phyloP scores from a whole-genome alignment of 2,888 invertebrate genomes.

The Acleris emargana region DNA sequence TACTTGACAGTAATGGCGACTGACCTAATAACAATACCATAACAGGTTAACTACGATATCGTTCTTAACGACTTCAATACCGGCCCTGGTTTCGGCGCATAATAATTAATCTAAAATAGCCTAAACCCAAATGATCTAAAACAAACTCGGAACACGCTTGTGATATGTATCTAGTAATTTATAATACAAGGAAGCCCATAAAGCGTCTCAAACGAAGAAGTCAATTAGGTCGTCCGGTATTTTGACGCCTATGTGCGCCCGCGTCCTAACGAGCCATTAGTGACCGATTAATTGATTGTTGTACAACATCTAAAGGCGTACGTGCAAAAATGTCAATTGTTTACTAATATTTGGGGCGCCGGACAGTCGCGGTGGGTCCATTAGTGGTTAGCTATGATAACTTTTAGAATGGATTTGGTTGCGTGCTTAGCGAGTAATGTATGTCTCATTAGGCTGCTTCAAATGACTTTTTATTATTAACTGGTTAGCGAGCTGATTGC shows the following conservation, averaged over 20 bases:
- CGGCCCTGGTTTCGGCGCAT: too few relatives aligned
- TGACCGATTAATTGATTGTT: conserved; percentile 29
- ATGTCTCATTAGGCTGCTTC: not conserved
- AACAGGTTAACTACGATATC: too few relatives aligned
- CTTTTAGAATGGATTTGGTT: not conserved
- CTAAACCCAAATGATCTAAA: too few relatives aligned
- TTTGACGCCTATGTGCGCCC: conserved; percentile 22
- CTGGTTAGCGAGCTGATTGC: too few relatives aligned
- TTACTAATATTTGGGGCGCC: conserved; percentile 33
- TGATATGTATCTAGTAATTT: too few relatives aligned
- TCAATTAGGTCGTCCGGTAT: not conserved
- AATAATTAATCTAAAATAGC: too few relatives aligned
- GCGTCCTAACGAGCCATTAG: conserved; percentile 18
- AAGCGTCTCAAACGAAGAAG: not conserved
- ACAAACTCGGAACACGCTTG: too few relatives aligned
- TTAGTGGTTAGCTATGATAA: not conserved
- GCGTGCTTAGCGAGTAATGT: not conserved
- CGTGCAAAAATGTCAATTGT: conserved; percentile 34
- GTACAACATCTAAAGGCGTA: conserved; percentile 21
- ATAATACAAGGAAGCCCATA: too few relatives aligned
- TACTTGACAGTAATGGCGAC: too few relatives aligned
- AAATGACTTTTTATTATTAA: too few relatives aligned
- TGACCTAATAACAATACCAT: too few relatives aligned
- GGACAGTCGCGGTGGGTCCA: conserved; percentile 11
- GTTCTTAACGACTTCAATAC: too few relatives aligned